Conservation (phyloP, 2,797 vertebrate species). For the Triplophysa bombifrons region DNA sequence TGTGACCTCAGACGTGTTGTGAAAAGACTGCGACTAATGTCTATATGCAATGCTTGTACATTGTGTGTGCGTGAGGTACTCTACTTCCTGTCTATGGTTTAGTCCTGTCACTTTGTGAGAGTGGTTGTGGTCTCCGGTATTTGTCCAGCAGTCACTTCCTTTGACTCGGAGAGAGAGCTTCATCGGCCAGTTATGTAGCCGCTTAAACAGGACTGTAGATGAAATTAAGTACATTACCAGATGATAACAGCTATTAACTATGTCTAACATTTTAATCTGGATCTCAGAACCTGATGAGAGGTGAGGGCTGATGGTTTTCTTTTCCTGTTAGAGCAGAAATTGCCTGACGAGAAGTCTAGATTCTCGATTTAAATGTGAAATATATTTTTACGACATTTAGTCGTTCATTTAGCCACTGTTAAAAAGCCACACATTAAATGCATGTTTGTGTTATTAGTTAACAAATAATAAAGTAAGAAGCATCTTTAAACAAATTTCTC, state of each 20-base stretch:
- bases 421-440: no score
- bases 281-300: slow-evolving; percentile 53
- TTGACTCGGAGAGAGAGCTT: not conserved
- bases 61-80: not conserved
- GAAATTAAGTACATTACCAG: not conserved
- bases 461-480: no score
- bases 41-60: not conserved
- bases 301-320: slow-evolving; percentile 43
- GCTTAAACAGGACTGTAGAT: not conserved
- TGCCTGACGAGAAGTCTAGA: not conserved
- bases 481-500: no score
- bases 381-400: not conserved
- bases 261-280: slow-evolving; percentile 57
- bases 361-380: no score
- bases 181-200: not conserved
- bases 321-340: not conserved
- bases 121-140: no score
- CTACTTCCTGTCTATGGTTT: slow-evolving; percentile 34
- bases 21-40: not conserved
- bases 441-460: no score
- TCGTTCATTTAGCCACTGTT: not conserved
- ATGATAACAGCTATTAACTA: slow-evolving; percentile 8
- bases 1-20: not conserved
- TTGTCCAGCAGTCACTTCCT: slow-evolving; percentile 18
- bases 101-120: not conserved